Evolutionary conservation across 2,113 vertebrate genomes (phyloP), one percentile per base, ranked within the genome.

Genomic region (Myiopsitta monachus): DNA sequence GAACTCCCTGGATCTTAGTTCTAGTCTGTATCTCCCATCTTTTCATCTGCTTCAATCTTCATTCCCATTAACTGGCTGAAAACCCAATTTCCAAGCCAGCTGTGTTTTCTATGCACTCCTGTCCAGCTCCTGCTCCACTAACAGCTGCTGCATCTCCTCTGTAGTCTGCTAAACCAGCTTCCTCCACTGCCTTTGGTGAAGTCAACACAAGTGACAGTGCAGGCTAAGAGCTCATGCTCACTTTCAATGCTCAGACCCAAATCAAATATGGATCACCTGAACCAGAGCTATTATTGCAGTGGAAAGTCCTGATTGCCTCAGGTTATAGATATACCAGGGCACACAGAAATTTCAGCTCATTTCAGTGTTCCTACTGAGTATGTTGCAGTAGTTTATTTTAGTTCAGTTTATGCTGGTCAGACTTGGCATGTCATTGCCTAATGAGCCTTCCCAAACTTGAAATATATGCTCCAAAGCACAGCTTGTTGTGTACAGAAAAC

Each of bases 161-260:
- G 27, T 1, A 1, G 8, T 52, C 51, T 31, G 41, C 57, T 81
- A 41, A 33, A 19, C 21, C 75, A n/a, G 11, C 64, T 81, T 85
- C 36, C 30, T 33, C 57, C 3, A 1, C 52, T 57, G 64, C 36
- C 26, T 59, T 41, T 2, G 0, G 43, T 23, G 30, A 73, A 67
- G 64, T 51, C 14, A 47, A 49, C 2, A 0, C 0, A 0, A 54
- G 18, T 10, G 46, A 30, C 31, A n/a, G 33, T 4, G 14, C 23
- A 52, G 80, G 23, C 14, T 17, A 21, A 24, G 30, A 73, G n/a
- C 76, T 44, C 1, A 1, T 7, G 10, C 31, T 51, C 38, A 11
- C 19, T 63, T 77, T 23, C 43, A 62, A 2, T 41, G 23, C 22
- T 52, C 33, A 73, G 54, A 44, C 18, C 13, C 91, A 69, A 84